phyloP scores from a whole-genome alignment of 1,140 invertebrate species.

The Penaeus japonicus region DNA sequence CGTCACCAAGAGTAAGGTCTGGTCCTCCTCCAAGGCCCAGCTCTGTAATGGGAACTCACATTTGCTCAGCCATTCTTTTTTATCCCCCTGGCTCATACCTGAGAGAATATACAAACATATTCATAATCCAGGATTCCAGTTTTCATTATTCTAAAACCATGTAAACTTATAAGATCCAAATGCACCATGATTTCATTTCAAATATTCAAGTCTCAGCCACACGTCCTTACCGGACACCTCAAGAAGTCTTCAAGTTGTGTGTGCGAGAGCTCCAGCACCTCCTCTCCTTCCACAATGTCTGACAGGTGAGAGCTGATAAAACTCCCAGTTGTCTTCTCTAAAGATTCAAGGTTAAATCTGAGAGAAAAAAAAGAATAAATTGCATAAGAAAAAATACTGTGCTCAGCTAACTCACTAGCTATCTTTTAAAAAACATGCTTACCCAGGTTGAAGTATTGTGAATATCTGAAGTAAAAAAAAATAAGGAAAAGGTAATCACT shows the following conservation, averaged over 20 bases:
- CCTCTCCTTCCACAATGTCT: slow-evolving; percentile 66
- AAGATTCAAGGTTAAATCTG: slow-evolving; percentile 66
- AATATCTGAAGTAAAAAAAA: neutral
- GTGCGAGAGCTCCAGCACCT: slow-evolving; percentile 64
- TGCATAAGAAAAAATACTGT: slow-evolving; percentile 55
- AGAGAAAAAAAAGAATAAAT: slow-evolving; percentile 67
- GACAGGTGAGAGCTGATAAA: slow-evolving; percentile 67
- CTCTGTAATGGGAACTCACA: slow-evolving; percentile 4
- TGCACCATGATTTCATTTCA: neutral
- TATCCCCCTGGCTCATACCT: too few relatives aligned
- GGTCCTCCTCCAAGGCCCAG: slow-evolving; percentile 58
- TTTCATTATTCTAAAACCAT: too few relatives aligned
- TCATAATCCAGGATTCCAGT: too few relatives aligned
- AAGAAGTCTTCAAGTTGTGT: slow-evolving; percentile 60
- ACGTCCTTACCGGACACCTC: slow-evolving; percentile 35
- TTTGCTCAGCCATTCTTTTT: too few relatives aligned
- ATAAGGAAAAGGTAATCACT: neutral
- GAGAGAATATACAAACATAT: too few relatives aligned
- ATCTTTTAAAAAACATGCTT: too few relatives aligned
- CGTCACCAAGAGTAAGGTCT: slow-evolving; percentile 66
- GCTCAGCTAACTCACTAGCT: too few relatives aligned
- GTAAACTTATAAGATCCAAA: neutral
- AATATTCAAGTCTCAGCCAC: neutral
- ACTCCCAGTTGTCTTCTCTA: slow-evolving; percentile 63
- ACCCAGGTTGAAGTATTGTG: too few relatives aligned